Evolutionary conservation across 2,888 invertebrate genomes (phyloP).

Genomic region (Trachelus stipa): DNA sequence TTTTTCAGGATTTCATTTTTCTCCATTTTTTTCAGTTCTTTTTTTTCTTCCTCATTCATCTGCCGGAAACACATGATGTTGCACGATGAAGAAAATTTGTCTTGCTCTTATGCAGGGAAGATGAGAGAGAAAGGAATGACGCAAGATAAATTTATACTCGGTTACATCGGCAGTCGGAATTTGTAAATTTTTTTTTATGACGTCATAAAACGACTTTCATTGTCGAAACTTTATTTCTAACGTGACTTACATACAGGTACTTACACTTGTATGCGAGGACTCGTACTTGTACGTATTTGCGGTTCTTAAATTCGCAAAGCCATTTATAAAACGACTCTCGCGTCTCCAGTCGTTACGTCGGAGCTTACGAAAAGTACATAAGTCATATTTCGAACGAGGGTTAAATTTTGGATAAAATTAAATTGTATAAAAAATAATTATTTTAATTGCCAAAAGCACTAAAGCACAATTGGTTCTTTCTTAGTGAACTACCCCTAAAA

Average conservation of each 20-base stretch:
- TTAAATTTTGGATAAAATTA: background rate
- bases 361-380: background rate
- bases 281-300: background rate
- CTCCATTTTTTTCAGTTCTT: too few species aligned
- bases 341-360: background rate
- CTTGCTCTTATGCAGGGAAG: background rate
- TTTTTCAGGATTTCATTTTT: background rate
- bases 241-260: background rate
- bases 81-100: background rate
- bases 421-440: background rate
- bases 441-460: background rate
- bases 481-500: background rate
- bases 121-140: background rate
- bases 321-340: background rate
- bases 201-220: background rate
- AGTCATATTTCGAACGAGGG: background rate
- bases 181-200: background rate
- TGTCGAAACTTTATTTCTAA: background rate
- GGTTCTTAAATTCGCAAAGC: background rate
- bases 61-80: background rate
- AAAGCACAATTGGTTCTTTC: background rate
- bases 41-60: background rate
- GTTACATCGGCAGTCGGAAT: background rate
- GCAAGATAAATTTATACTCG: background rate
- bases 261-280: background rate